Evolutionary conservation across 2,888 invertebrate genomes (phyloP).

Genomic region (Drosophila histrio): DNA sequence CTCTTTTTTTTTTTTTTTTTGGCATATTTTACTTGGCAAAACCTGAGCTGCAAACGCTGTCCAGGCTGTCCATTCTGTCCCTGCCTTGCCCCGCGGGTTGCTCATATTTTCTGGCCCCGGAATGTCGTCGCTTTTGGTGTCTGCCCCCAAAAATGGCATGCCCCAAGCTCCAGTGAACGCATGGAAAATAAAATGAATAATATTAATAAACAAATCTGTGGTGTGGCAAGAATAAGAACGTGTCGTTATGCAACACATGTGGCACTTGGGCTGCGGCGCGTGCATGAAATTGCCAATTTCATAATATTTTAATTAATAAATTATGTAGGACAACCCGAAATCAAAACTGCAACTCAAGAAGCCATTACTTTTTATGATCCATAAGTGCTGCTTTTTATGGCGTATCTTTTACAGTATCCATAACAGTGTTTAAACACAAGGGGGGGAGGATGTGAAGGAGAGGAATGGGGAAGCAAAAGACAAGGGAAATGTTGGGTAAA

Average conservation of each 20-base stretch:
- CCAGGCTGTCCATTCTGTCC: constrained; percentile 4
- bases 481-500: not conserved
- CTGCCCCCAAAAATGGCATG: constrained; percentile 53
- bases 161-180: constrained; percentile 31
- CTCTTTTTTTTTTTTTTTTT: constrained; percentile 32
- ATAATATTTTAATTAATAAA: constrained; percentile 51
- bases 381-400: constrained; percentile 22
- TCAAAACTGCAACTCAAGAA: constrained; percentile 25
- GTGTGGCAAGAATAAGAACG: not conserved
- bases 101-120: constrained; percentile 62
- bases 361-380: constrained; percentile 21
- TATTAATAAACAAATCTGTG: not conserved
- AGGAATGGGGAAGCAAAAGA: not conserved
- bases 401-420: not conserved
- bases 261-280: constrained; percentile 50
- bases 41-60: constrained; percentile 45
- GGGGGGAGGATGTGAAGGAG: not conserved
- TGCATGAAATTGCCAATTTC: constrained; percentile 46
- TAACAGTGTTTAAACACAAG: not conserved
- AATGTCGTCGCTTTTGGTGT: constrained; percentile 60
- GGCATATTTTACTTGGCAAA: constrained; percentile 61
- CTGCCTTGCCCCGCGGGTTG: constrained; percentile 23
- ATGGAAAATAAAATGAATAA: constrained; percentile 14
- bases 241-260: constrained; percentile 62
- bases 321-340: constrained; percentile 44